A percentile compares a stretch with the other conserved stretches of the same genome.
Evolutionary conservation across 1,140 invertebrate genomes (phyloP).

Genomic region (Notospermus geniculatus): DNA sequence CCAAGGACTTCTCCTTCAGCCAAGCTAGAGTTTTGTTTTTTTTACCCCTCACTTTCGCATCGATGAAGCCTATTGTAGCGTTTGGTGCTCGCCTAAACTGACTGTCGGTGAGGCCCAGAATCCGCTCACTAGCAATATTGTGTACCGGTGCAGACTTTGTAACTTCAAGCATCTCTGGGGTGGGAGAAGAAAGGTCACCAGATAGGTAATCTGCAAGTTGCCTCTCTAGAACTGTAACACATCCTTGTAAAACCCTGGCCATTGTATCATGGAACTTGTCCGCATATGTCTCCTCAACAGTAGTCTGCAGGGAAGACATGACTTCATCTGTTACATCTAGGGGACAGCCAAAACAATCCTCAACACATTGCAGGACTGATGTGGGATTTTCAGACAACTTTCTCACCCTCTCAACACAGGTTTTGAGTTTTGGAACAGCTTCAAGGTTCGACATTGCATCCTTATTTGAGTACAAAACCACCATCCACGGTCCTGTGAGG

Average conservation of each 20-base stretch:
- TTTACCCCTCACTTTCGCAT: neutral
- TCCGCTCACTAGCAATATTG: neutral
- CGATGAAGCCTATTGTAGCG: slow-evolving; percentile 1
- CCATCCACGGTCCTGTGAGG: slow-evolving; percentile 7
- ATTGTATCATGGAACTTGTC: too few relatives aligned
- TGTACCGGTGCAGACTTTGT: neutral
- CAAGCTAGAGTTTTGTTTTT: slow-evolving; percentile 5
- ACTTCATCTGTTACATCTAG: too few relatives aligned
- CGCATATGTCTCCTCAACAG: too few relatives aligned
- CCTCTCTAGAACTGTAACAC: neutral
- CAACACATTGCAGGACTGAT: too few relatives aligned
- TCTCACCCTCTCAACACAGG: slow-evolving; percentile 5
- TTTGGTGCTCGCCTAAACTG: slow-evolving; percentile 8
- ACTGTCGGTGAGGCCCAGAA: neutral
- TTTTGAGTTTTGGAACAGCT: neutral
- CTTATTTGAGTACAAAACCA: neutral
- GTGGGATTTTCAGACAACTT: neutral
- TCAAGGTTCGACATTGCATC: neutral
- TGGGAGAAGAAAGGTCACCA: neutral
- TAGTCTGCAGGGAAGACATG: too few relatives aligned
- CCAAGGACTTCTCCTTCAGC: neutral
- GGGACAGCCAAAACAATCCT: too few relatives aligned
- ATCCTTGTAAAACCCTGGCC: too few relatives aligned
- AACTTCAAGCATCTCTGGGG: neutral
- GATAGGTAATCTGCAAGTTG: slow-evolving; percentile 1